Base-by-base conservation (phyloP, 2,888 invertebrate genomes). In the Bellardia bayeri region DNA sequence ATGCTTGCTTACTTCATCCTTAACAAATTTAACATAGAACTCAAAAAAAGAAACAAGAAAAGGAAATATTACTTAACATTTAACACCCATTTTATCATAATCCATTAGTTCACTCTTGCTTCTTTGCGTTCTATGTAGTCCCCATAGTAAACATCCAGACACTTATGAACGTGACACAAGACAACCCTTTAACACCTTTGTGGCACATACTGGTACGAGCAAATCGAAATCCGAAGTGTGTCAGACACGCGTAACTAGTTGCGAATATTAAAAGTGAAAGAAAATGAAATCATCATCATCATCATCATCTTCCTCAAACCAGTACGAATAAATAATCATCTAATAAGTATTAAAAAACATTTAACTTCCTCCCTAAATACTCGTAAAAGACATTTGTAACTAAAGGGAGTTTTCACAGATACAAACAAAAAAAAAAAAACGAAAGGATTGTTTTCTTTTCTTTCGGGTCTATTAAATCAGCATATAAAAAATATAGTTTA, bases 1-100 rank as follows among this genome's bases (percentile, higher is more conserved):
- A 16, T 42, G 30, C 8, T 69, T 4, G 2, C 45, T 13, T 11
- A 42, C 8, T 69, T 45, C 13, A 69, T 79, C 89, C 40, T 16
- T 79, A 85, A 89, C 88, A 89, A 89, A 89, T 89, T 89, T 78
- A 87, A 71, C 88, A 89, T 89, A 87, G n/a, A 37, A 61, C 63
- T 76, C 30, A 8, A 71, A 80, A 54, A 37, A 68, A 45, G 66
- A 82, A 72, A 78, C 33, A 64, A 81, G 86, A 89, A 85, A 88
- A 89, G 88, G 88, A 89, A 89, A 91, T 91, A 92, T 92, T 92
- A 90, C 89, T 90, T 89, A 90, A 89, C 89, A 89, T 89, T 85
- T 91, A 90, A 91, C 90, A 90, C 90, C 90, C 89, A 87, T 88
- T 83, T 84, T 64, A 66, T 37, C 30, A 58, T 84, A 82, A 82